Base-by-base conservation (phyloP, 2,888 invertebrate species). In the Caenorhabditis sp. region DNA sequence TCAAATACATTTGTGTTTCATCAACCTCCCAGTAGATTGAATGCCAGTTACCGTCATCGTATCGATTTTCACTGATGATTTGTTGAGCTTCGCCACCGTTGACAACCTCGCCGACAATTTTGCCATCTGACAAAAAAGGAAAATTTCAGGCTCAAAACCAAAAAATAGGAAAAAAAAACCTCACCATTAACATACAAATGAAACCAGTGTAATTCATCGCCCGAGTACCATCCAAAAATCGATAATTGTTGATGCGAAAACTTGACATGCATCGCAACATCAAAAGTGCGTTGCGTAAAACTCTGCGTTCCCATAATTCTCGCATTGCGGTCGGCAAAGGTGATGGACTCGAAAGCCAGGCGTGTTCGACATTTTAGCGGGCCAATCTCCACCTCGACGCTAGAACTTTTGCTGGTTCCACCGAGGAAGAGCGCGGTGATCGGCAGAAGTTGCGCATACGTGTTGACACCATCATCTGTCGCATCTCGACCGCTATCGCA, bases 401-500 rank as follows among this genome's bases (percentile, higher is more conserved):
- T 76, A 1, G 84, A 81, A 1, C 78, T 66, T 24, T 69, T 72
- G 0, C 75, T 77, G 2, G 86, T 86, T 55, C 86, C 86, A 24
- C 86, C 86, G n/a, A 86, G 75, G 58, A 81, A 86, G 0, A 86
- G 75, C 12, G 81, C 84, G 49, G 86, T 85, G 31, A 86, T 81
- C 1, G 86, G 86, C 17, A 86, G 76, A n/a, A 86, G 75, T 67
- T 86, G 86, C 1, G 81, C 69, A 58, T 84, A 83, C 1, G 81
- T 70, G 68, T 86, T 86, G 55, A 77, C 70, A 8, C 86, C 86
- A 24, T 84, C 86, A 60, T 86, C 83, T 1, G 83, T 73, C 12
- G 82, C 77, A 66, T 86, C 83, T 51, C 81, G 71, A 37, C 86
- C 86, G 51, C 81, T 81, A 60, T 86, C 86, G 68, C 86, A 86